phyloP scores from a whole-genome alignment of 1,140 invertebrate species.

The Linepithema humile region DNA sequence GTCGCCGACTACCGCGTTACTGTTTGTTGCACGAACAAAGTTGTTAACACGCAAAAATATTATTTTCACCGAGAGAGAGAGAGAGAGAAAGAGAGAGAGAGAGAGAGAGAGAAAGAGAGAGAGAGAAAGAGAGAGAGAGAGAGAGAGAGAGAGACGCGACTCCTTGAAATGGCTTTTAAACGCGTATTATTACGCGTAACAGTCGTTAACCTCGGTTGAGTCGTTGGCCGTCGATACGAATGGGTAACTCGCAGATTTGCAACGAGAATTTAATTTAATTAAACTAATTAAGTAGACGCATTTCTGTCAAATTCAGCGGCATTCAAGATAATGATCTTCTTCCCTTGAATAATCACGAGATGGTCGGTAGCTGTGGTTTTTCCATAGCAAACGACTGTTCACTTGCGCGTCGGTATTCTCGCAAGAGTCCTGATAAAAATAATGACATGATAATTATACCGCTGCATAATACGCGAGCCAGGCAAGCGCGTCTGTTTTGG shows the following conservation, averaged over 20 bases:
- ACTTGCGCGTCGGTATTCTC: background rate
- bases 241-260: background rate
- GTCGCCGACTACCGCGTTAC: background rate
- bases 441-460: constrained; percentile 28
- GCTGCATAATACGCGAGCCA: background rate
- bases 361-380: background rate
- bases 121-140: too few species aligned
- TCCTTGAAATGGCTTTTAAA: background rate
- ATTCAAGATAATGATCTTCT: constrained; percentile 10
- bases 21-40: background rate
- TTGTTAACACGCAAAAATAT: background rate
- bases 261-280: constrained; percentile 24
- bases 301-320: constrained; percentile 23
- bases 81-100: too few species aligned
- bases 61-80: background rate
- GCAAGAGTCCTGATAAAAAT: constrained; percentile 13
- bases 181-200: background rate
- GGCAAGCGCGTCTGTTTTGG: background rate
- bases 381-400: background rate
- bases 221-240: constrained; percentile 4
- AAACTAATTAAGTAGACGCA: constrained; percentile 11
- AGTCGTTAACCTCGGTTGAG: constrained; percentile 13
- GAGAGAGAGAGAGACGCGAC: too few species aligned
- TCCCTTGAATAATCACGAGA: background rate
- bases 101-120: too few species aligned